These are phyloP conservation scores for Pteronotus mesoamericanus DNA, from an alignment of 2,797 vertebrate genomes.

Conservation along the genomic window DNA sequence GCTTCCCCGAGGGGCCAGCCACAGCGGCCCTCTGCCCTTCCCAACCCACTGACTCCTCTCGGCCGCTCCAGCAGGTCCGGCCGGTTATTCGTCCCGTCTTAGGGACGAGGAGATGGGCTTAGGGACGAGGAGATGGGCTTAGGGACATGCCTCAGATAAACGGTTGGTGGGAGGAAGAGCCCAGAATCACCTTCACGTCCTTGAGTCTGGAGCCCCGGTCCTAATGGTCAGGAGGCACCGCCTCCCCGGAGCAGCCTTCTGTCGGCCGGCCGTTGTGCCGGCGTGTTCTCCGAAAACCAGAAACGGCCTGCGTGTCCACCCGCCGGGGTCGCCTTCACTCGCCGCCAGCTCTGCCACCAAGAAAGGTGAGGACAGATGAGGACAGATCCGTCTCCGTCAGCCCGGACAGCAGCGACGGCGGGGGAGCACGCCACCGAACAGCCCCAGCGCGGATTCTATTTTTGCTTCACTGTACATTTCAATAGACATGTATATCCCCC, in stretches of 20 bases:
- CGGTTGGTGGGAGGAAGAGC: background rate
- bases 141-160: background rate
- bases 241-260: no score
- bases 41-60: background rate
- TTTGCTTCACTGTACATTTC: conserved; percentile 61
- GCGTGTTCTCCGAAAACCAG: background rate
- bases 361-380: no score
- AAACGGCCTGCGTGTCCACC: background rate
- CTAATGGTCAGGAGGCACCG: rapidly evolving
- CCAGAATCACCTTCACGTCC: background rate
- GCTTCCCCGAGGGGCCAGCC: rapidly evolving
- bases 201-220: background rate
- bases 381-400: background rate
- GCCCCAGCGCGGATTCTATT: conserved; percentile 32
- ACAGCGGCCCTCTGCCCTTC: background rate
- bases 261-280: no score
- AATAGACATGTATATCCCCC: background rate
- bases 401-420: background rate
- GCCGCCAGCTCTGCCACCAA: rapidly evolving
- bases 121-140: background rate
- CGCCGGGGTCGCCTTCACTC: background rate
- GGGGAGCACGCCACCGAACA: background rate
- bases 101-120: background rate
- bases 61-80: background rate
- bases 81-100: background rate